phyloP scores from a whole-genome alignment of 2,797 vertebrate species.

The Pantherophis alleghaniensis region DNA sequence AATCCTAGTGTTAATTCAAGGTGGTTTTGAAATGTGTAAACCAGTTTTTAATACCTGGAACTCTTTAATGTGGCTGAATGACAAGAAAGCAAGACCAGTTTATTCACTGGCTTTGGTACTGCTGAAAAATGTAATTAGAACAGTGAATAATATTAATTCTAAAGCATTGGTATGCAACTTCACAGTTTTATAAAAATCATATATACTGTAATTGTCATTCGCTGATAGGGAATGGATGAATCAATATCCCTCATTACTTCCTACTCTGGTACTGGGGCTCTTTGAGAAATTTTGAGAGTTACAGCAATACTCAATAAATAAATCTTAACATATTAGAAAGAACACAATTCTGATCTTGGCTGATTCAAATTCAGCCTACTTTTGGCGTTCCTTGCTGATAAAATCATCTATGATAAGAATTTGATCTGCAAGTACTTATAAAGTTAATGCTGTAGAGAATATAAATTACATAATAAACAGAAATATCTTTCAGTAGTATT shows the following conservation, averaged over 20 bases:
- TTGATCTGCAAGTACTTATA: conserved; percentile 14
- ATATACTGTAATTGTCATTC: neutral
- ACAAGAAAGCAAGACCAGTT: neutral
- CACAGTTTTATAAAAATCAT: neutral
- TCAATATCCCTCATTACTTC: neutral
- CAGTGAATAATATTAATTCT: neutral
- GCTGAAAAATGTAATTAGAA: conserved; percentile 4
- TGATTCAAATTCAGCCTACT: neutral
- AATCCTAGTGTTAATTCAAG: neutral
- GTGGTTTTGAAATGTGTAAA: neutral
- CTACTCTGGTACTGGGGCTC: neutral
- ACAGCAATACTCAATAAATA: neutral
- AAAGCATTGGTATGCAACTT: neutral
- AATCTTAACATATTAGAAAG: neutral
- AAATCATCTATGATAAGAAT: neutral
- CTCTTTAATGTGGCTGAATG: neutral
- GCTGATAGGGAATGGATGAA: neutral
- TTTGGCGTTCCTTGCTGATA: neutral
- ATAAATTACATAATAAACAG: conserved; percentile 39
- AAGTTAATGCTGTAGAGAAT: conserved; percentile 22
- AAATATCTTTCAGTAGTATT: conserved; percentile 56
- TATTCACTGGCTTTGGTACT: conserved; percentile 1
- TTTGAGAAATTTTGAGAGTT: neutral
- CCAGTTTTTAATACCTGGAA: conserved; percentile 4
- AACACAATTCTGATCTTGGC: neutral